Evolutionary conservation across 2,888 invertebrate genomes (phyloP), one percentile per base, ranked within the genome.

Genomic region (Metalampra italica): DNA sequence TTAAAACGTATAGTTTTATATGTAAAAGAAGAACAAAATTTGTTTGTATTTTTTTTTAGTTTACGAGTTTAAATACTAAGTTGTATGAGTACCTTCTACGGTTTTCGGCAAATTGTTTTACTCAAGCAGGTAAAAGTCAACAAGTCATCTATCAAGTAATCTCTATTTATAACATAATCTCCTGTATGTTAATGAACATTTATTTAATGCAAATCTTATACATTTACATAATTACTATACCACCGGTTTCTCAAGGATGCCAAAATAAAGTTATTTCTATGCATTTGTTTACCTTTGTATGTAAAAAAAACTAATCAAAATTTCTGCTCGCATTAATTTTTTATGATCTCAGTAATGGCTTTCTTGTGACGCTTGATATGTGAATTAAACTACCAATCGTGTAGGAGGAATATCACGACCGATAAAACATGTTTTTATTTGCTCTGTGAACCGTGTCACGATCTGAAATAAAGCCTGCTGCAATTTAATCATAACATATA

Each of bases 381-480:
- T 8, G n/a, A 39, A 48, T 48, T 9, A 45, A 49, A 43, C 13
- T 38, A 49, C 44, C 42, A 47, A 47, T 47, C 43, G 46, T 41
- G 41, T 46, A 49, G 46, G 48, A 36, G 43, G 40, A 37, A 12
- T 5, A 44, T 44, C 37, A 43, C 43, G 43, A 9, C 37, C 9
- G 11, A 32, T 12, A 29, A 43, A 9, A 9, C 5, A 42, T 22
- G 22, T 22, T 2, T 22, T 3, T 22, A 5, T 22, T 22, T 22
- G 5, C 22, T 22, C 14, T 34, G 14, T 43, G 43, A 43, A 14
- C n/a, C n/a, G n/a, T n/a, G n/a, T 32, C 34, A 34, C 9, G 32
- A 22, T 43, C 30, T 30, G 30, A 32, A 32, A 43, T 43, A 11
- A 3, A 22, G 22, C n/a, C n/a, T n/a, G n/a, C n/a, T n/a, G n/a